These are phyloP conservation scores for Xenops minutus DNA, from an alignment of 2,797 vertebrate species.

Conservation along the genomic window DNA sequence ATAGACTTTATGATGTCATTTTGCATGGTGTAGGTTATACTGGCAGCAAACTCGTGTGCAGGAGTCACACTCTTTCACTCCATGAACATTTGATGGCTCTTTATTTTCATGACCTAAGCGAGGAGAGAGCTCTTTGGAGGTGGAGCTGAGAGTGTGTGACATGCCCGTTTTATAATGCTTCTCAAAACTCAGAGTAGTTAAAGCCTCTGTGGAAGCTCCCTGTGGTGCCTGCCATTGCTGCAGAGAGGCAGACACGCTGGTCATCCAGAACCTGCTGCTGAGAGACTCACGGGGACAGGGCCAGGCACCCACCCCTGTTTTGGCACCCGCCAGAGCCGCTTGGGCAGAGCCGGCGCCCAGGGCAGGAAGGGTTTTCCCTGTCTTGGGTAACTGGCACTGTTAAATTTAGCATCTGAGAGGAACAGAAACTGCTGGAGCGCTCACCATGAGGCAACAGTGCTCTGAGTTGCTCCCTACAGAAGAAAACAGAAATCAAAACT, in stretches of 20 bases:
- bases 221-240: not conserved
- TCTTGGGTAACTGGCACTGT: not conserved
- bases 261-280: fast-evolving
- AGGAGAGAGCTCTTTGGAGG: not conserved
- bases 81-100: not conserved
- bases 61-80: not conserved
- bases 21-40: not conserved
- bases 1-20: not conserved
- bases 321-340: fast-evolving
- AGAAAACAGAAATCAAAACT: not conserved
- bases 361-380: not conserved
- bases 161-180: not conserved
- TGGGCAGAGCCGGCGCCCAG: not conserved
- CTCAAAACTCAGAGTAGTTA: not conserved
- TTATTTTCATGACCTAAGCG: not conserved
- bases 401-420: not conserved
- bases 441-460: not conserved
- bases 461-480: not conserved
- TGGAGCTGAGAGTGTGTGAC: not conserved
- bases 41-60: not conserved
- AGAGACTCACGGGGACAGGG: not conserved
- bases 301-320: not conserved
- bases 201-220: not conserved
- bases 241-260: not conserved
- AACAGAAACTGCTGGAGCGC: not conserved